Base-by-base conservation (phyloP, 2,888 invertebrate species). In the Tinea trinotella region DNA sequence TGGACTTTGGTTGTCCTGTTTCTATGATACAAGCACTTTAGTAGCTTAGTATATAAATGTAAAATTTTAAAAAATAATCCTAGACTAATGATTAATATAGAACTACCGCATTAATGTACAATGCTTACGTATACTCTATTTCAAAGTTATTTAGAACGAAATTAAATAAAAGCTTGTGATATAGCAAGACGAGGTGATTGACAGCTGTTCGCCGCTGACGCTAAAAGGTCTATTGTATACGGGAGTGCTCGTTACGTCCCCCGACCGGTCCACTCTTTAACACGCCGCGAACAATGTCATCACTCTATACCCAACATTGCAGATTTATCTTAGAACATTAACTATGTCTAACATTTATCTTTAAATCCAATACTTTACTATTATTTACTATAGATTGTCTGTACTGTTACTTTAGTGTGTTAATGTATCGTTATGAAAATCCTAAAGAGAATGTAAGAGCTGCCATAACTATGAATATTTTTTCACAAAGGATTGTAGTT, bases 141-240 rank as follows among this genome's bases (percentile, higher is more conserved):
- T 44, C 17, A 44, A 40, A 46, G 46, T 46, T 19, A 46, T 46
- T 46, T 46, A 46, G 19, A 15, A 46, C 46, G 7, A 34, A 34
- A 34, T 12, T 17, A 35, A 71, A 72, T 78, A 82, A 82, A 72
- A 77, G 74, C 63, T 63, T 65, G 64, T n/a, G 68, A 64, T 67
- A 66, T 52, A 59, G 66, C 71, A 48, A 19, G 54, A 19, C 35
- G 19, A 12, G 30, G 15, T 49, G 85, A 85, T 83, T 85, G 85
- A 85, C 85, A 75, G 70, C 65, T 71, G 68, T 70, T 72, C 76
- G 70, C 72, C 70, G 54, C 44, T 83, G 85, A 85, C 85, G 78
- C 77, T 85, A 85, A 85, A 83, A 84, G 85, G 83, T 81, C 84
- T 82, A 85, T 85, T 85, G 85, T 85, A 85, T 84, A 81, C 84